A percentile compares a stretch with the other conserved stretches of the same genome.
Conservation (phyloP, 2,113 vertebrate genomes). For the Phylloscopus trochiloides region DNA sequence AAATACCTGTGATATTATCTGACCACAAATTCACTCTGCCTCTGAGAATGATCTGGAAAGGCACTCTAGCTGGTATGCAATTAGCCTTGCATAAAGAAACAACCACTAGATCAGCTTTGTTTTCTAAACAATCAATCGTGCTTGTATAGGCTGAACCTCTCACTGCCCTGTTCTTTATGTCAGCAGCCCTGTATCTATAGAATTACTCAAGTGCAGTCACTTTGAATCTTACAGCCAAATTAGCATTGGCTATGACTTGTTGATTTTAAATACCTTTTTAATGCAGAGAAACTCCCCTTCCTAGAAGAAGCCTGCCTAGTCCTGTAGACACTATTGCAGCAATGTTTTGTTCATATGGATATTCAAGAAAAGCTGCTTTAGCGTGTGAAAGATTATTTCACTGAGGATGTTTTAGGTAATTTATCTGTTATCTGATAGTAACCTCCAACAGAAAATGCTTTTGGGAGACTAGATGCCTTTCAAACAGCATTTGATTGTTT, state of each 20-base stretch:
- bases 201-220: not conserved
- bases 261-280: not conserved
- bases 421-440: not conserved
- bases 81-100: constrained; percentile 23
- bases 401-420: not conserved
- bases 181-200: not conserved
- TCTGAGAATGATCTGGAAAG: not conserved
- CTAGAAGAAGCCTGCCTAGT: not conserved
- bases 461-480: not conserved
- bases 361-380: not conserved
- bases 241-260: not conserved
- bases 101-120: constrained; percentile 13
- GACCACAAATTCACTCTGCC: constrained; percentile 32
- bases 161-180: not conserved
- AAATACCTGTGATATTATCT: constrained; percentile 14
- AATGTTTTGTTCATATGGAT: not conserved
- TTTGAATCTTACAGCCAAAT: not conserved
- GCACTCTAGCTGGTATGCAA: not conserved
- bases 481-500: not conserved
- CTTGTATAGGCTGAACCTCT: not conserved
- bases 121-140: constrained; percentile 6
- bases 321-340: not conserved
- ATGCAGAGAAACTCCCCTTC: not conserved
- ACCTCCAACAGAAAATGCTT: not conserved
- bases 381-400: not conserved